phyloP scores from a whole-genome alignment of 2,113 vertebrate genomes.

The Saguinus imperator region DNA sequence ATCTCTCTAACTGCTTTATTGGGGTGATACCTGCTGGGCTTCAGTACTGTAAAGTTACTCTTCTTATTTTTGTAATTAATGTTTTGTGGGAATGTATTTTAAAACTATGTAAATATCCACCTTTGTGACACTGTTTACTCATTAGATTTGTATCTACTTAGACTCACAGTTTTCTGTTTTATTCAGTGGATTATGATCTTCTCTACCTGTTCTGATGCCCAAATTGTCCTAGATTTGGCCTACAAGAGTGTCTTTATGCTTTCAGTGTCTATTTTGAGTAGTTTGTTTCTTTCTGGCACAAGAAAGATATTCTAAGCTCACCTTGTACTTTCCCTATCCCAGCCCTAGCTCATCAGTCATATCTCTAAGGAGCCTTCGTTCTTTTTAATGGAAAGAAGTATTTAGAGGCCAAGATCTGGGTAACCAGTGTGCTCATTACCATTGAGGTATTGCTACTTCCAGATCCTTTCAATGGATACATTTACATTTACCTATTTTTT shows the following conservation, averaged over 20 bases:
- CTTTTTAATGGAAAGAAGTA: constrained; percentile 43
- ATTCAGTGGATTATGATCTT: neutral
- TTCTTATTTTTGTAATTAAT: neutral
- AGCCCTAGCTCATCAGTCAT: neutral
- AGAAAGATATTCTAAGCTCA: neutral
- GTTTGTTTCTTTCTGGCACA: constrained; percentile 18
- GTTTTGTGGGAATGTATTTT: neutral
- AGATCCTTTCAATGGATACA: neutral
- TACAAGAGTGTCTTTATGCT: neutral
- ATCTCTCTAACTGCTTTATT: neutral
- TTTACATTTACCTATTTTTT: neutral
- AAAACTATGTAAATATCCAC: neutral
- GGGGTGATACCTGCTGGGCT: neutral
- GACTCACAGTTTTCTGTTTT: neutral
- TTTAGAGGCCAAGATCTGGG: constrained; percentile 24
- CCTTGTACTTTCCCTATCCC: neutral
- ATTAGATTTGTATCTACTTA: neutral
- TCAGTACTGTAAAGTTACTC: neutral
- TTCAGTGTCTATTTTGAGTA: neutral
- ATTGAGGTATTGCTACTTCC: neutral
- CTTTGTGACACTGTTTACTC: neutral
- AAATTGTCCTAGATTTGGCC: neutral
- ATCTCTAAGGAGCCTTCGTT: neutral
- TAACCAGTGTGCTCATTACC: neutral
- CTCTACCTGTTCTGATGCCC: neutral